Evolutionary conservation across 2,113 vertebrate genomes (phyloP), one percentile per base, ranked within the genome.

Genomic region (Ctenodactylus gundi): DNA sequence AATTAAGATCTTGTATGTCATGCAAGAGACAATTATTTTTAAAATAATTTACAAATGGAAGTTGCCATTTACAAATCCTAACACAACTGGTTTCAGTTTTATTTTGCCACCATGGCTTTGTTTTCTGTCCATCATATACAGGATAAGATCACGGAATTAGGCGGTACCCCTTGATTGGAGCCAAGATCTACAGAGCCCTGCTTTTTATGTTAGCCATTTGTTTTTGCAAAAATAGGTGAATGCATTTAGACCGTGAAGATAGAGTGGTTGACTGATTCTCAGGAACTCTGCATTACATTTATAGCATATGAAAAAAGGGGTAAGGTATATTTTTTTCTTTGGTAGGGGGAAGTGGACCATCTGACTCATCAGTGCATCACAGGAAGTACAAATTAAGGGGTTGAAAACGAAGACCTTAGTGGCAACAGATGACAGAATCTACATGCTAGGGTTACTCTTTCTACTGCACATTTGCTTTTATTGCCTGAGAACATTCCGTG

Each of bases 401-500:
- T 49, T n/a, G 76, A 78, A 90, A 85, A 91, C 11, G 46, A 34
- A 89, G 88, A 77, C 13, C 12, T 4, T 34, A 14, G 29, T 2
- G 17, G n/a, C 36, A 49, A 15, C 10, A 39, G 2, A 85, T 14
- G 27, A 41, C 0, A 36, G 67, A 62, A 46, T n/a, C 23, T 3
- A 58, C 7, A 3, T 6, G 62, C 85, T 20, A 65, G 9, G 3
- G 85, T 55, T 64, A 20, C 14, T 55, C 72, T 86, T 60, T 39
- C 57, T 7, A 60, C 13, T 44, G 20, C 27, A 8, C 3, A 13
- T 14, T 53, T 41, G 23, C 10, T 13, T 78, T 21, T 34, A 17
- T 25, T 78, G 20, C n/a, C 51, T 4, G 36, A 87, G 60, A 93
- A 77, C 27, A 44, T 41, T 77, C 95, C 97, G 67, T 21, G 91